phyloP scores from a whole-genome alignment of 1,140 invertebrate species.

The Caerostris extrusa region DNA sequence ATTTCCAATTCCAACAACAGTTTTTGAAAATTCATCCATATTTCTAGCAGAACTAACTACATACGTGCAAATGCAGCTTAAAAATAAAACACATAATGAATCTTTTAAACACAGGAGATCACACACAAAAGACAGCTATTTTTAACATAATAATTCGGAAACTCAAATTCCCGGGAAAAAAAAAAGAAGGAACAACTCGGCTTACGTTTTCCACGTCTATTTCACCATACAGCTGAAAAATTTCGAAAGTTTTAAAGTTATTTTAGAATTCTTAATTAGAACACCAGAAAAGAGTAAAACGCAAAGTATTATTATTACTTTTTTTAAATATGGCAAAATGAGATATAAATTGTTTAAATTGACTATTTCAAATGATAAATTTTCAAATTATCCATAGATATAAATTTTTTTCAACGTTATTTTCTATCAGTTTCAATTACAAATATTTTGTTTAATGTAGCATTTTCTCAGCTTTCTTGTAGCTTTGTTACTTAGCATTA shows the following conservation, averaged over 20 bases:
- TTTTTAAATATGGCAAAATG: no score
- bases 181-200: background rate
- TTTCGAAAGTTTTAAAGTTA: constrained; percentile 37
- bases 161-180: background rate
- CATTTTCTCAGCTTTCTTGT: no score
- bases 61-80: background rate
- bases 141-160: background rate
- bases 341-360: no score
- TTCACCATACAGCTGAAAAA: background rate
- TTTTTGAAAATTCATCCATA: background rate
- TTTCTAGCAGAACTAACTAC: background rate
- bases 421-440: no score
- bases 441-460: no score
- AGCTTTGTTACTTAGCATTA: no score
- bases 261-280: background rate
- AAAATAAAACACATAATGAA: background rate
- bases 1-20: background rate
- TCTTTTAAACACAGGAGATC: background rate
- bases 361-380: no score
- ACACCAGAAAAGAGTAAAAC: constrained; percentile 39
- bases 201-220: background rate
- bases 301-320: no score
- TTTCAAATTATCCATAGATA: no score
- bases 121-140: background rate
- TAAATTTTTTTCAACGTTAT: no score